Base-by-base conservation (phyloP, 2,797 vertebrate species). In the Gobio occitaniae region DNA sequence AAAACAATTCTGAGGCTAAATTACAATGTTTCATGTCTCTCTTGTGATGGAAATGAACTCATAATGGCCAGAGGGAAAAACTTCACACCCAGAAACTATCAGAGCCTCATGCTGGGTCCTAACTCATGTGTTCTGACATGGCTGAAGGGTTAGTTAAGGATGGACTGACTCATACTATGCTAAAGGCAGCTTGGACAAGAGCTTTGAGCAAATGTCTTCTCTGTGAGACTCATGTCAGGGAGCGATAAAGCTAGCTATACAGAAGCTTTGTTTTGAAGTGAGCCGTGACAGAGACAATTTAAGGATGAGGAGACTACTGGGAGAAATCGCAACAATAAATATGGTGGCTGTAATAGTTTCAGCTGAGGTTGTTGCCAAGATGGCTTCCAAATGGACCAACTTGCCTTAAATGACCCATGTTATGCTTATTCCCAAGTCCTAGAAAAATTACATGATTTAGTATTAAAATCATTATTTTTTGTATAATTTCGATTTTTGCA, bases 21-120 rank as follows among this genome's bases (percentile, higher is more conserved):
- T 87, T 86, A 56, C 38, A 59, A 84, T 68, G 82, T 83, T 76
- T 76, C 50, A 19, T 77, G 32, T 77, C 19, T 83, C 48, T 52
- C 50, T 78, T 77, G 48, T 66, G 36, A 44, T 84, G 72, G 50
- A 78, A 84, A 78, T 78, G 10, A 78, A 54, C 15, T 15, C 2
- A 0, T 63, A 65, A 38, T 65, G 71, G 82, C 71, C 47, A 25
- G 13, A 50, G 59, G 81, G 16, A 13, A 66, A 19, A 29, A 15
- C 36, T 84, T 84, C n/a, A 78, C 82, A 78, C 72, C 48, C 63
- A 32, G 74, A 69, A 77, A 56, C 82, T 59, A 32, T 19, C 10
- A 66, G 50, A 77, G 72, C 32, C 19, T 76, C 17, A 52, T 44
- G 48, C 50, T 48, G 38, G 41, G 65, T 59, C 59, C 38, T 61